These are phyloP conservation scores for Girardinichthys multiradiatus DNA, from an alignment of 2,113 vertebrate genomes.

Conservation along the genomic window DNA sequence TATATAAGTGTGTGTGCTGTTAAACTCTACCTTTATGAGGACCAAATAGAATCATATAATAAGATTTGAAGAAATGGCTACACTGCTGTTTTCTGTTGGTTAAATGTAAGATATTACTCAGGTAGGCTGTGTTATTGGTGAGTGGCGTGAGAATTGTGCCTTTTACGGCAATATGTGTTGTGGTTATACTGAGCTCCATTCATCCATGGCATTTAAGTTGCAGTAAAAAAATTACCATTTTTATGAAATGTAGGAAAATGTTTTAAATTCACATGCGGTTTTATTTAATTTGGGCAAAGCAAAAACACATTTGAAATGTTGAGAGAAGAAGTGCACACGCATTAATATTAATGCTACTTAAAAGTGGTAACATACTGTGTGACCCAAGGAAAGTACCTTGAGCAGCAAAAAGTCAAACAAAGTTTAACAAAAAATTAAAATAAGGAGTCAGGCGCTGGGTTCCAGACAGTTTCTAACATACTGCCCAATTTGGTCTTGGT, in stretches of 20 bases:
- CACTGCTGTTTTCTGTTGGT: slow-evolving; percentile 6
- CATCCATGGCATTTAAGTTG: slow-evolving; percentile 11
- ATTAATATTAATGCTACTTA: no score
- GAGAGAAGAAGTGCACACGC: no score
- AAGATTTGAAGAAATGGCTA: slow-evolving; percentile 16
- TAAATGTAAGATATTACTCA: slow-evolving; percentile 32
- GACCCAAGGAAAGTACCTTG: no score
- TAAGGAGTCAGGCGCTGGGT: no score
- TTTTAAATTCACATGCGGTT: no score
- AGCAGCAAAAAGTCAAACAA: no score
- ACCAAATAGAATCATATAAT: slow-evolving; percentile 31
- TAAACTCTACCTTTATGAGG: slow-evolving; percentile 26
- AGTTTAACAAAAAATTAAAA: no score
- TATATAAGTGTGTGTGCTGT: slow-evolving; percentile 14
- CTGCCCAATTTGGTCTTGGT: background rate
- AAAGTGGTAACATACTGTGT: no score
- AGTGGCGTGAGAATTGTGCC: slow-evolving; percentile 3
- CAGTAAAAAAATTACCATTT: background rate
- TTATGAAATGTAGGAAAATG: no score
- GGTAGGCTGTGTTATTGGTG: slow-evolving; percentile 1
- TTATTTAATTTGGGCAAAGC: no score
- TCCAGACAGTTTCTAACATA: no score
- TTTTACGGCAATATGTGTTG: background rate
- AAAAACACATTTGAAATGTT: no score
- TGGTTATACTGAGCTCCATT: slow-evolving; percentile 12